phyloP scores from a whole-genome alignment of 2,888 invertebrate species.

The Drosophila mulleri region DNA sequence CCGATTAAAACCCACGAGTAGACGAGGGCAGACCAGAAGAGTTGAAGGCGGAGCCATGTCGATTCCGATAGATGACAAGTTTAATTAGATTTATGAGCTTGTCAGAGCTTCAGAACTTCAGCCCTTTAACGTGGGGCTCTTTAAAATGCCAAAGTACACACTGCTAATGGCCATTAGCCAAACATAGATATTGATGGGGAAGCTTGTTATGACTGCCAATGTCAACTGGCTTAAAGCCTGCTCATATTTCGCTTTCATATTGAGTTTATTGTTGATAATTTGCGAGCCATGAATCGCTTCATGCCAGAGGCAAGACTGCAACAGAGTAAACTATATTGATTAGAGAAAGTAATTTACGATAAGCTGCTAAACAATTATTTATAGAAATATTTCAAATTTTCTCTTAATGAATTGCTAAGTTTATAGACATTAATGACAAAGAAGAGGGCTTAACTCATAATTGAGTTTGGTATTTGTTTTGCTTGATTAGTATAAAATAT shows the following conservation, averaged over 20 bases:
- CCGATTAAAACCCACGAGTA: conserved; percentile 49
- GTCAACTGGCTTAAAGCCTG: background rate
- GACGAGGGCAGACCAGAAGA: background rate
- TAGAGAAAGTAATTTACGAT: background rate
- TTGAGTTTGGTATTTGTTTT: too few relatives aligned
- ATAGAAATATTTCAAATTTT: too few relatives aligned
- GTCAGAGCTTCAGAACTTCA: conserved; percentile 23
- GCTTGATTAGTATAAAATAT: too few relatives aligned
- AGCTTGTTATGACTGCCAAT: background rate
- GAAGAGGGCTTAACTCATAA: too few relatives aligned
- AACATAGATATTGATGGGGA: background rate
- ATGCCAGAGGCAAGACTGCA: background rate
- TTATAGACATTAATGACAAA: too few relatives aligned
- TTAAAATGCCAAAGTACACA: background rate
- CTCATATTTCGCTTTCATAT: background rate
- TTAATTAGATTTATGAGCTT: conserved; percentile 73
- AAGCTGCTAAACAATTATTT: too few relatives aligned
- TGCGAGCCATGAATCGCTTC: background rate
- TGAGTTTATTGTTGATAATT: background rate
- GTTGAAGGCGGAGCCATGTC: conserved; percentile 27
- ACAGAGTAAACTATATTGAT: background rate
- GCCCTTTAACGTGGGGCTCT: background rate
- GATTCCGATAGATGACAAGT: conserved; percentile 61
- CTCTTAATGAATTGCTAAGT: too few relatives aligned
- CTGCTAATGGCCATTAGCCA: background rate